Evolutionary conservation across 2,113 vertebrate species (phyloP).

Genomic region (Sterna hirundo): DNA sequence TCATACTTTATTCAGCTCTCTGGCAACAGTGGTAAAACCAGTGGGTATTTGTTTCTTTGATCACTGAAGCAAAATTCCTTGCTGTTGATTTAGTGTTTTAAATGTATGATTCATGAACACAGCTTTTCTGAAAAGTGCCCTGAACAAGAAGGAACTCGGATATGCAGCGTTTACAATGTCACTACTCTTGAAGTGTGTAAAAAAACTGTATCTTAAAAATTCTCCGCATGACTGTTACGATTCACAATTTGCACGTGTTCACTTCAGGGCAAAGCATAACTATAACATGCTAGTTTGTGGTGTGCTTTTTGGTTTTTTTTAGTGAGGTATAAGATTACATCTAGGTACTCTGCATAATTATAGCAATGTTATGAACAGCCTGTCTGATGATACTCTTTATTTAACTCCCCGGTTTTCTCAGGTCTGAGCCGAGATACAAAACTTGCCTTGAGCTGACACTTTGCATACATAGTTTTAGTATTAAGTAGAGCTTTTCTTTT

Average conservation of each 20-base stretch:
- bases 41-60: conserved; percentile 20
- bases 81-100: not conserved
- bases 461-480: not conserved
- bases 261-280: not conserved
- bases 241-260: not conserved
- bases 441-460: conserved; percentile 25
- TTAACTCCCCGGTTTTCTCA: conserved; percentile 34
- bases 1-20: not conserved
- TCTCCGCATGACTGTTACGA: not conserved
- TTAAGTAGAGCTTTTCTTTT: not conserved
- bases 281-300: not conserved
- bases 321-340: conserved; percentile 50
- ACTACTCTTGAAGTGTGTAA: not conserved
- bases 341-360: conserved; percentile 58
- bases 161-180: not conserved
- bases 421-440: not conserved
- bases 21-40: conserved; percentile 29
- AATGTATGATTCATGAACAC: not conserved
- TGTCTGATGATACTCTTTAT: conserved; percentile 50
- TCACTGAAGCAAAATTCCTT: conserved; percentile 7
- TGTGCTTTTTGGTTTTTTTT: not conserved
- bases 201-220: not conserved
- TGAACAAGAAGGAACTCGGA: not conserved
- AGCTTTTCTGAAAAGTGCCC: not conserved
- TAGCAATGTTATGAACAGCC: conserved; percentile 38